phyloP scores from a whole-genome alignment of 2,888 invertebrate species.

The Liodrosophila aerea region DNA sequence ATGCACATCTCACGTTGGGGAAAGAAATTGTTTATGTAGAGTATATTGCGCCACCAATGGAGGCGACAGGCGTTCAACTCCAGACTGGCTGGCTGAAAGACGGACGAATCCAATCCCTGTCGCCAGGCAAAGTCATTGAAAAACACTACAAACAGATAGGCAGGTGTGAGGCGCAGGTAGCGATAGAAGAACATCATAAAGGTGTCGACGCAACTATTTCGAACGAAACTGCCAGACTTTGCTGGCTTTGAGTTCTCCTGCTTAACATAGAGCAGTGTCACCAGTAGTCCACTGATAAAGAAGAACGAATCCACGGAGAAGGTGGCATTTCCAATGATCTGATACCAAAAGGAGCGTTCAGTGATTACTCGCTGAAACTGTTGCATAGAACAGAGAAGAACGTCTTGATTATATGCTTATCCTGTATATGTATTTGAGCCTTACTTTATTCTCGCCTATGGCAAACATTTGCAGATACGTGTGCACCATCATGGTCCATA shows the following conservation, averaged over 20 bases:
- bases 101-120: slow-evolving; percentile 88
- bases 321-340: slow-evolving; percentile 92
- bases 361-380: slow-evolving; percentile 88
- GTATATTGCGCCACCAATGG: slow-evolving; percentile 93
- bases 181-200: slow-evolving; percentile 84
- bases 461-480: slow-evolving; percentile 92
- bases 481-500: slow-evolving; percentile 93
- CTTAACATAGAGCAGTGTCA: slow-evolving; percentile 88
- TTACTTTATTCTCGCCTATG: slow-evolving; percentile 86
- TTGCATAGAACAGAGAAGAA: neutral
- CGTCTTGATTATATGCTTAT: neutral
- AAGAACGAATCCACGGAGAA: slow-evolving; percentile 94
- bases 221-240: slow-evolving; percentile 57
- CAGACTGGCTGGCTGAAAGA: slow-evolving; percentile 87
- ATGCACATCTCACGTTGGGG: slow-evolving; percentile 90
- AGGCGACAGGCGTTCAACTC: slow-evolving; percentile 89
- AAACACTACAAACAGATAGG: slow-evolving; percentile 90
- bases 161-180: slow-evolving; percentile 89
- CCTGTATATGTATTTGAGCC: neutral
- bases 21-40: slow-evolving; percentile 91
- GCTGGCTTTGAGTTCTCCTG: slow-evolving; percentile 83
- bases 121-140: slow-evolving; percentile 88
- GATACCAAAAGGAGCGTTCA: slow-evolving; percentile 90
- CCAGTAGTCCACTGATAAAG: slow-evolving; percentile 91
- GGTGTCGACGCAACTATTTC: slow-evolving; percentile 66